phyloP scores from a whole-genome alignment of 2,797 vertebrate genomes.

The Pitangus sulphuratus region DNA sequence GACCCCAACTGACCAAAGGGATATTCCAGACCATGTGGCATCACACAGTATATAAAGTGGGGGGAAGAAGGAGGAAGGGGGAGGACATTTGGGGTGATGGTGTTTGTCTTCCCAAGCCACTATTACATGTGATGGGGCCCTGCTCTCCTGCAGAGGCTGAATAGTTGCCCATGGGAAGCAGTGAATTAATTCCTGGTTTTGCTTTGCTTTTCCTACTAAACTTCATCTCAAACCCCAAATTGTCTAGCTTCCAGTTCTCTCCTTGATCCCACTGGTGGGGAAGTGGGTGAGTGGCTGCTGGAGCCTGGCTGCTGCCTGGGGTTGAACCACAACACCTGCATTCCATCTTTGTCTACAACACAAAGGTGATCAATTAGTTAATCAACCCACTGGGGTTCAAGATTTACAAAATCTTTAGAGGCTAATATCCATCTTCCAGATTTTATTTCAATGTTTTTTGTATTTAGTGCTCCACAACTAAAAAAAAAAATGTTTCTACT shows the following conservation, averaged over 20 bases:
- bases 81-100: not conserved
- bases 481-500: not conserved
- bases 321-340: not conserved
- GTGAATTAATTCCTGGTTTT: not conserved
- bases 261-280: not conserved
- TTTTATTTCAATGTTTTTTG: not conserved
- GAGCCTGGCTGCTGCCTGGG: not conserved
- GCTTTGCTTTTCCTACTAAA: not conserved
- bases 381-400: not conserved
- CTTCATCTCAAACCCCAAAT: not conserved
- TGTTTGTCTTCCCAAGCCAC: not conserved
- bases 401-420: not conserved
- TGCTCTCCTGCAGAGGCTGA: not conserved
- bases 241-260: not conserved
- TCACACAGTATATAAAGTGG: rapidly evolving
- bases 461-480: not conserved
- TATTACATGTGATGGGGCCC: rapidly evolving
- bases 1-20: not conserved
- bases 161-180: not conserved
- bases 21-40: not conserved
- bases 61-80: not conserved
- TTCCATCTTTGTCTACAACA: not conserved
- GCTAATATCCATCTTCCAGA: not conserved
- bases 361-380: not conserved
- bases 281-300: not conserved